A percentile compares a stretch with the other conserved stretches of the same genome.
Conservation (phyloP, 2,888 invertebrate species). For the Volucella bombylans region DNA sequence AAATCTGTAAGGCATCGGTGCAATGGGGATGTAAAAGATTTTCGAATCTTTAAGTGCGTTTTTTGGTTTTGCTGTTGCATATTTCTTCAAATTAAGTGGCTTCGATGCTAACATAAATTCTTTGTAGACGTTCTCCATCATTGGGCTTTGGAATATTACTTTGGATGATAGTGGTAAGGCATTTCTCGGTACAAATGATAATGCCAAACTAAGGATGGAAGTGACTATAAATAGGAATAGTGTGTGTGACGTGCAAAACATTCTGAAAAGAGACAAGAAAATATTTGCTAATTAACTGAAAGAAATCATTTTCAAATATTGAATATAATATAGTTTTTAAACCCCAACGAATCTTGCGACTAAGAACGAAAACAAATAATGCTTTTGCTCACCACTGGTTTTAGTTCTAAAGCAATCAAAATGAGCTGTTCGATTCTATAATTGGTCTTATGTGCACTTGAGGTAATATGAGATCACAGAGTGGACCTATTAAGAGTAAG, state of each 20-base stretch:
- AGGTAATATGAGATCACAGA: too few relatives aligned
- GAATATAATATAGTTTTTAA: too few relatives aligned
- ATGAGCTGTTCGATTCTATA: too few relatives aligned
- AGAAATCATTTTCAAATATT: neutral
- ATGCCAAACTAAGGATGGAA: constrained; percentile 31
- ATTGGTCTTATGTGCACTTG: too few relatives aligned
- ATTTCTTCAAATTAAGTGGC: constrained; percentile 79
- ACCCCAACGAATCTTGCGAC: too few relatives aligned
- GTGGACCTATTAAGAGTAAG: too few relatives aligned
- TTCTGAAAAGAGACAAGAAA: constrained; percentile 48
- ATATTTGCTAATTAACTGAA: neutral
- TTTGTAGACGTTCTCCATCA: constrained; percentile 79
- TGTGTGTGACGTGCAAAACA: constrained; percentile 39
- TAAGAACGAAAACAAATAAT: too few relatives aligned
- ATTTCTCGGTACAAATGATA: constrained; percentile 40
- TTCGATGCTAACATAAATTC: constrained; percentile 80
- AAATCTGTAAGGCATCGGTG: constrained; percentile 93
- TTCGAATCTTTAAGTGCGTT: constrained; percentile 87
- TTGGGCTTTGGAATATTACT: constrained; percentile 79
- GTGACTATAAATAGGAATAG: constrained; percentile 35
- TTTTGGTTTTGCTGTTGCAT: constrained; percentile 79
- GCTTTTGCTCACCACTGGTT: too few relatives aligned
- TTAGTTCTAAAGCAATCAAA: too few relatives aligned
- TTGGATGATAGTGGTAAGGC: constrained; percentile 74
- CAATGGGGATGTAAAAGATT: constrained; percentile 92